phyloP scores from a whole-genome alignment of 2,113 vertebrate species.

The Heterocephalus glaber region DNA sequence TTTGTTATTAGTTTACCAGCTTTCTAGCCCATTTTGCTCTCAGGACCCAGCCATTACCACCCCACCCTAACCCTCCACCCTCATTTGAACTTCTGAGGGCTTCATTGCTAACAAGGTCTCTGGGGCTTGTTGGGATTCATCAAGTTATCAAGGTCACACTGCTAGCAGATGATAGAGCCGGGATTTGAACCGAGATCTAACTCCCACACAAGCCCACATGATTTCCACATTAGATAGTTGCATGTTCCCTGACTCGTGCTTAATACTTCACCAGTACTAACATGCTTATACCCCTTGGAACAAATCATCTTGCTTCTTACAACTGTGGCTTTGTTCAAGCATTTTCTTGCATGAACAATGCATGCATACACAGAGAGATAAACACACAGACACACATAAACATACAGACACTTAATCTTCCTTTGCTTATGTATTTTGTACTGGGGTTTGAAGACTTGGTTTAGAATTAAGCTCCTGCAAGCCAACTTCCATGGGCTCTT shows the following conservation, averaged over 20 bases:
- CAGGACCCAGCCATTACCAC: background rate
- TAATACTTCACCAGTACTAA: background rate
- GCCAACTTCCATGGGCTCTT: background rate
- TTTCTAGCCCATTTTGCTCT: background rate
- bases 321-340: background rate
- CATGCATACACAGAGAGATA: background rate
- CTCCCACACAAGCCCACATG: background rate
- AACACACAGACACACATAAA: background rate
- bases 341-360: background rate
- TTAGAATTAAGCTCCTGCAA: background rate
- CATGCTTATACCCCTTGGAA: background rate
- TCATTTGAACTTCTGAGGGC: background rate
- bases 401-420: background rate
- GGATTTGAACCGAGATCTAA: background rate
- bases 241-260: background rate
- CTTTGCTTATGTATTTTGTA: background rate
- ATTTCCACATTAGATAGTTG: background rate
- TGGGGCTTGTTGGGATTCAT: background rate
- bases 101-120: background rate
- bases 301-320: background rate
- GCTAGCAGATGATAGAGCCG: background rate
- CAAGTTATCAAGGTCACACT: background rate
- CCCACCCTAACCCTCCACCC: background rate
- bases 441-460: background rate
- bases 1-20: background rate